Evolutionary conservation across 2,888 invertebrate species (phyloP).

Genomic region (Plusia festucae): DNA sequence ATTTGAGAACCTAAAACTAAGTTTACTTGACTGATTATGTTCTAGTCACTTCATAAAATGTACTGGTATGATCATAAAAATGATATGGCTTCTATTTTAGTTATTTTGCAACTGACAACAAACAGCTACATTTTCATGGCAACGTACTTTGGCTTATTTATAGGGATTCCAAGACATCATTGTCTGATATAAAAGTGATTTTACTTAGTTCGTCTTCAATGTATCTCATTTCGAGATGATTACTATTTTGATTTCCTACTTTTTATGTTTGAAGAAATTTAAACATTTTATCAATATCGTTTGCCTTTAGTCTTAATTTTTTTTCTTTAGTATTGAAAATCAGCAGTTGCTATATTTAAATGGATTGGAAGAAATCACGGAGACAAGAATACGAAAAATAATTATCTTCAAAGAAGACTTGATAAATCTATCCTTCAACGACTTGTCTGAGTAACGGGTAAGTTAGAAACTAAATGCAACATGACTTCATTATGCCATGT

Average conservation of each 20-base stretch:
- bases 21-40: too few relatives aligned
- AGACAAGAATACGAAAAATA: conserved; percentile 47
- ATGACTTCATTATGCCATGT: conserved; percentile 22
- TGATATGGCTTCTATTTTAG: too few relatives aligned
- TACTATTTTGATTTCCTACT: not conserved
- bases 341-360: conserved; percentile 41
- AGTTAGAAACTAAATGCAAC: conserved; percentile 55
- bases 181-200: not conserved
- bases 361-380: conserved; percentile 49
- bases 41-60: too few relatives aligned
- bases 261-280: not conserved
- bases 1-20: too few relatives aligned
- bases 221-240: not conserved
- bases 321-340: conserved; percentile 45
- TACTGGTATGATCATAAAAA: too few relatives aligned
- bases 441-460: conserved; percentile 58
- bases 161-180: not conserved
- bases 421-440: conserved; percentile 45
- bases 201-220: too few relatives aligned
- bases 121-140: too few relatives aligned
- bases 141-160: too few relatives aligned
- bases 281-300: conserved; percentile 1
- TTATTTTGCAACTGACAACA: too few relatives aligned
- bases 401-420: conserved; percentile 52
- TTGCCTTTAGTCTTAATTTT: conserved; percentile 29